phyloP scores from a whole-genome alignment of 2,797 vertebrate species.

The Poecilia velifera region DNA sequence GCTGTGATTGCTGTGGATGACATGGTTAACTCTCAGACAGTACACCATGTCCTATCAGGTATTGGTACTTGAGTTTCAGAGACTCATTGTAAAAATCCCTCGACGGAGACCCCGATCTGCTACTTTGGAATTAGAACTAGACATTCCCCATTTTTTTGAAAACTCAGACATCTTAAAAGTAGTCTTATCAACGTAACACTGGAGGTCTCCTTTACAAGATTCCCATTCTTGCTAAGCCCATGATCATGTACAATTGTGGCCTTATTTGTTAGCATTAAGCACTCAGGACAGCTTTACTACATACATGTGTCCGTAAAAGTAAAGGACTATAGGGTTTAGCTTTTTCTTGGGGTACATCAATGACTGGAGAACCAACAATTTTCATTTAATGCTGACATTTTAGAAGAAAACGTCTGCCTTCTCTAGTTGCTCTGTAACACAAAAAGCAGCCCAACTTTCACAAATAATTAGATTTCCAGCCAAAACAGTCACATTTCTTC shows the following conservation, averaged over 20 bases:
- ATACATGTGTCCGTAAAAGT: not conserved
- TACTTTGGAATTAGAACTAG: not conserved
- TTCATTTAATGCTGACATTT: not conserved
- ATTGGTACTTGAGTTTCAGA: not conserved
- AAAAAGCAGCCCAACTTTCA: not conserved
- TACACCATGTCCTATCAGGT: not conserved
- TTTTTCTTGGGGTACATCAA: not conserved
- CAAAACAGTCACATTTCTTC: not conserved
- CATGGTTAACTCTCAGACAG: not conserved
- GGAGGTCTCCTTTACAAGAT: not conserved
- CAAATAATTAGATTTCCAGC: not conserved
- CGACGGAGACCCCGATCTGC: not conserved
- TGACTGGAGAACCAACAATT: not conserved
- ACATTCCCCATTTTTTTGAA: not conserved
- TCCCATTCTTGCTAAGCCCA: not conserved
- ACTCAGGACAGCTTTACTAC: not conserved
- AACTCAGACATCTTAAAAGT: not conserved
- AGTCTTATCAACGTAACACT: not conserved
- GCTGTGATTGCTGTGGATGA: not conserved
- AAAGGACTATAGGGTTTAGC: not conserved
- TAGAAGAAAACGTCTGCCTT: not conserved
- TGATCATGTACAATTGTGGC: not conserved
- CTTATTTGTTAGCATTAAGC: not conserved
- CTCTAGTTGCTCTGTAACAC: not conserved
- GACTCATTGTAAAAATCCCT: not conserved